A percentile compares a stretch with the other conserved stretches of the same genome.
These are phyloP conservation scores for Rhea pennata DNA, from an alignment of 2,113 vertebrate genomes.

Conservation along the genomic window DNA sequence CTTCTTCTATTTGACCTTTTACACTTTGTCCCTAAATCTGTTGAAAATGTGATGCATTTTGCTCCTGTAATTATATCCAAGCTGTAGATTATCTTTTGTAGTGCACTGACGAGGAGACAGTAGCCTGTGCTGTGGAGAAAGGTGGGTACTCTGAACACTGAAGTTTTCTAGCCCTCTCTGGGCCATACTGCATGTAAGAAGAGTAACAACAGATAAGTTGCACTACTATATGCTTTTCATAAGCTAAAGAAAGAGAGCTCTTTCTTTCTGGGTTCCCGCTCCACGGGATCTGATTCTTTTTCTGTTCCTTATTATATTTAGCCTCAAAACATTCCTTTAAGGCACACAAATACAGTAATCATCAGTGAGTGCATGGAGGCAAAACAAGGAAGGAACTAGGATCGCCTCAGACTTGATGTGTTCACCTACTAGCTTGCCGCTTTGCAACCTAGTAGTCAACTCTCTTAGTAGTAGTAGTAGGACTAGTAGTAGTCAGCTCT, in stretches of 20 bases:
- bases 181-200: neutral
- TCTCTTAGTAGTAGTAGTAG: too few relatives aligned
- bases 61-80: neutral
- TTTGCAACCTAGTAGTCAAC: too few relatives aligned
- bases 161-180: neutral
- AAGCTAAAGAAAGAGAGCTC: neutral
- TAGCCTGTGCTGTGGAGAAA: neutral
- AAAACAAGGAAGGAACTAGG: neutral
- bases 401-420: neutral
- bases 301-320: neutral
- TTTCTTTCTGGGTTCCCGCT: neutral
- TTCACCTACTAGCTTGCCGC: neutral
- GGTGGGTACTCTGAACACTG: neutral
- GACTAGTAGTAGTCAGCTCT: neutral
- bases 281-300: neutral
- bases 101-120: neutral
- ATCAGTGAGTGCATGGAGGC: rapidly evolving
- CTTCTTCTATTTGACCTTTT: neutral
- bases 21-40: neutral
- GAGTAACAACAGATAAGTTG: neutral
- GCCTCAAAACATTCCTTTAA: neutral
- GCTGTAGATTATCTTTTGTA: neutral
- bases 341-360: neutral
- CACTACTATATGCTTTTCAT: neutral
- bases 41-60: neutral